Evolutionary conservation across 2,797 vertebrate species (phyloP), one percentile per base, ranked within the genome.

Genomic region (Etheostoma perlongum): DNA sequence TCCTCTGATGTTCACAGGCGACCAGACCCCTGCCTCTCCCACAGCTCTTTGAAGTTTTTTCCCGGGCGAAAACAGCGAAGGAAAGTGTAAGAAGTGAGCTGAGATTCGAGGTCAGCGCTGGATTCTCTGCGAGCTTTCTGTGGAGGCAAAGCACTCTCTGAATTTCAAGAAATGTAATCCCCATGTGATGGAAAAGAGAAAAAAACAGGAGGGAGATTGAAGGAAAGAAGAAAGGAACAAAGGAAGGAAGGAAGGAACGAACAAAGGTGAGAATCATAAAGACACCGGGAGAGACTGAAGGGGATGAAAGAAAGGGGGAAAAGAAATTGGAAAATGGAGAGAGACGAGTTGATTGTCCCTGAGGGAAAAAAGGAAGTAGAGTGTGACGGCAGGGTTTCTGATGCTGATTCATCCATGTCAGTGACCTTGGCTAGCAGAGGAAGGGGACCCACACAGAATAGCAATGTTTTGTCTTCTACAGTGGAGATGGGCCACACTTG

Each of bases 61-160:
- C 77, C 62, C 36, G 0, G 30, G 58, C 23, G 62, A 75, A 67
- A 57, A 63, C 21, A 61, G 62, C 19, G 2, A 40, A 57, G 48
- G 46, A 47, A 79, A 76, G 65, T 13, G 47, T 40, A 36, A 67
- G 72, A 73, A 30, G 79, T 19, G 27, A 85, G 72, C 67, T 42
- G 30, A 74, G 84, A 88, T 92, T 92, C 69, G 52, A 83, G 91
- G 88, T 91, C 91, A 91, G 58, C 18, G 16, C 19, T 48, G 63
- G 83, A 85, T 86, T 83, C 78, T 55, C 30, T 33, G 40, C 0
- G 2, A 77, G 57, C 62, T 74, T 72, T 60, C 52, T 0, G 8
- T 44, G 11, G 72, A 13, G 13, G 15, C 5, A 27, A 79, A 62
- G 53, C 51, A 4, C 46, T 78, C 30, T 49, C 54, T 36, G 61